Conservation (phyloP, 2,113 vertebrate genomes). For the Tylochromis polylepis region DNA sequence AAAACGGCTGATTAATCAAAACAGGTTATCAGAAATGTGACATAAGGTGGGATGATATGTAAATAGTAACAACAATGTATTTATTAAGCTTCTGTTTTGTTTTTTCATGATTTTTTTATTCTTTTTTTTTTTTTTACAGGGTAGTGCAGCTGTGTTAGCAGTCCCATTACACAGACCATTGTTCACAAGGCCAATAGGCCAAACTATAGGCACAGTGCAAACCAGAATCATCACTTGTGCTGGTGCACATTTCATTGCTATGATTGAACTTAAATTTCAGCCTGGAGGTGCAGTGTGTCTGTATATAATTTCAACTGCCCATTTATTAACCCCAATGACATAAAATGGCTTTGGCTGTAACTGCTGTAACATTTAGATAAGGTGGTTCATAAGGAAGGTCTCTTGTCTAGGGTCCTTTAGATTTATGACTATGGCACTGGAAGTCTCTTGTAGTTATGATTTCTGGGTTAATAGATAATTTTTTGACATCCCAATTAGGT, state of each 20-base stretch:
- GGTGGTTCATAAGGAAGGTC: neutral
- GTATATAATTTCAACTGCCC: neutral
- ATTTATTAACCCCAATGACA: conserved; percentile 8
- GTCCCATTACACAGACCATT: neutral
- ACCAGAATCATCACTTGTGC: neutral
- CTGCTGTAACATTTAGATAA: conserved; percentile 23
- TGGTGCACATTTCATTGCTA: neutral
- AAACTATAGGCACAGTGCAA: neutral
- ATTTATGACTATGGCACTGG: conserved; percentile 7
- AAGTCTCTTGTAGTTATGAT: neutral
- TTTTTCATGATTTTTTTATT: neutral
- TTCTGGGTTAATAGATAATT: conserved; percentile 8
- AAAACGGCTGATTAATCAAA: neutral
- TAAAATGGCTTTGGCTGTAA: neutral
- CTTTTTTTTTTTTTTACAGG: neutral
- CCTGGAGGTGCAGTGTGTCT: neutral
- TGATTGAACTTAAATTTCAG: neutral
- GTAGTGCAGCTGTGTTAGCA: neutral
- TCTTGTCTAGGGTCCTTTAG: neutral
- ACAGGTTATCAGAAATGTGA: neutral
- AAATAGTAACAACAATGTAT: neutral
- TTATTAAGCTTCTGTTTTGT: neutral
- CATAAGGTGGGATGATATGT: neutral
- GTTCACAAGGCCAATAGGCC: neutral
- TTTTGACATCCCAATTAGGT: neutral